Evolutionary conservation across 2,113 vertebrate genomes (phyloP).

Genomic region (Pristiophorus japonicus): DNA sequence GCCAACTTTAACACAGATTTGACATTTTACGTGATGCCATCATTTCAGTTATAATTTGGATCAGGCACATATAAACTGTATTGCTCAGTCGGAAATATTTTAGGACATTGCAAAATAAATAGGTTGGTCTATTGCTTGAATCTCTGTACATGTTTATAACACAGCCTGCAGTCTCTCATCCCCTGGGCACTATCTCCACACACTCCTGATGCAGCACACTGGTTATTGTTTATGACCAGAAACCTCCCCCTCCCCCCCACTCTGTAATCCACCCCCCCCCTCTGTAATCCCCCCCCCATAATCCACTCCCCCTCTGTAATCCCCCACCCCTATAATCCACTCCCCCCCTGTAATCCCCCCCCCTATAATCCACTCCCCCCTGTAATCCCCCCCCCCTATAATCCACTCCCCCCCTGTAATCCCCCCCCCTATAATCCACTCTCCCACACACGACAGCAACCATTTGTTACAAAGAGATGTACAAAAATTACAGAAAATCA

Average conservation of each 20-base stretch:
- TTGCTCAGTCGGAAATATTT: not conserved
- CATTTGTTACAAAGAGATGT: not conserved
- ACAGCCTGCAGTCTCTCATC: not conserved
- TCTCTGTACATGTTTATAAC: not conserved
- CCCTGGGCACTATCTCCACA: not conserved
- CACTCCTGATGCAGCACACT: not conserved
- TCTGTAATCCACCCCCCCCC: not conserved
- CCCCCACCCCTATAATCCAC: too few species aligned
- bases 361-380: too few species aligned
- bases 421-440: not conserved
- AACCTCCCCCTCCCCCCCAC: not conserved
- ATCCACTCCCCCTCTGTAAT: too few species aligned
- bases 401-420: not conserved
- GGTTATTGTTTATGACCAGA: not conserved
- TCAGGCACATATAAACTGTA: not conserved
- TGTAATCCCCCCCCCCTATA: too few species aligned
- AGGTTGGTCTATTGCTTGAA: not conserved
- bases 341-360: too few species aligned
- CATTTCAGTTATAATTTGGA: not conserved
- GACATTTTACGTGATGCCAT: not conserved
- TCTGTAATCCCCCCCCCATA: too few species aligned
- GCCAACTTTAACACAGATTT: not conserved
- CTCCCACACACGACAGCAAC: not conserved
- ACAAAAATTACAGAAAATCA: not conserved
- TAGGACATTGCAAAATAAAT: not conserved